Conservation (phyloP, 2,888 invertebrate genomes). For the Nasonia oneida region DNA sequence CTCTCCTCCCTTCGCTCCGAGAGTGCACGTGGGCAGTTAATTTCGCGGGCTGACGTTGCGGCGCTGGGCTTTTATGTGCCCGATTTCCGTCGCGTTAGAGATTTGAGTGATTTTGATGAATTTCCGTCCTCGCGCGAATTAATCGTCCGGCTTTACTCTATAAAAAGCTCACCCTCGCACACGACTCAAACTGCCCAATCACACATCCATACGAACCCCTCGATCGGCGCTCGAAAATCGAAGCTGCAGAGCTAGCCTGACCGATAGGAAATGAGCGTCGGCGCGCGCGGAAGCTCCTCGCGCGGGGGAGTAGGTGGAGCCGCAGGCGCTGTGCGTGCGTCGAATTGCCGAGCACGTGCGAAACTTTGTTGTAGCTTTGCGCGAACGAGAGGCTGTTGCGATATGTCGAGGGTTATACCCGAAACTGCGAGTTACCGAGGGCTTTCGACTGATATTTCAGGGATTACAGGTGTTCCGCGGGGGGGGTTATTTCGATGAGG, state of each 20-base stretch:
- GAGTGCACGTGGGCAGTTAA: constrained; percentile 37
- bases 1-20: background rate
- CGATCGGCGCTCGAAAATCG: constrained; percentile 20
- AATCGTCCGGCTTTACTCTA: background rate
- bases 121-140: background rate
- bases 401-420: background rate
- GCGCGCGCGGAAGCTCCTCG: constrained; percentile 61
- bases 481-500: too few species aligned
- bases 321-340: constrained; percentile 49
- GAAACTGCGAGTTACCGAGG: background rate
- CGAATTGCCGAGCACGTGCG: constrained; percentile 64
- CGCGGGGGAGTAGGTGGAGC: constrained; percentile 62
- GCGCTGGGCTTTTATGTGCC: background rate
- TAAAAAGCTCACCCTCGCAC: background rate
- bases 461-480: constrained; percentile 17
- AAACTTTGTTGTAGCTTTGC: constrained; percentile 59
- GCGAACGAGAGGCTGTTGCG: background rate
- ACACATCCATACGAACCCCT: background rate
- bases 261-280: constrained; percentile 69
- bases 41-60: constrained; percentile 39
- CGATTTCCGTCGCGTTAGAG: background rate
- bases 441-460: constrained; percentile 48
- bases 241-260: constrained; percentile 57
- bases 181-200: background rate
- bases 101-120: constrained; percentile 23